Conservation (phyloP, 2,113 vertebrate species). For the Geococcyx californianus region DNA sequence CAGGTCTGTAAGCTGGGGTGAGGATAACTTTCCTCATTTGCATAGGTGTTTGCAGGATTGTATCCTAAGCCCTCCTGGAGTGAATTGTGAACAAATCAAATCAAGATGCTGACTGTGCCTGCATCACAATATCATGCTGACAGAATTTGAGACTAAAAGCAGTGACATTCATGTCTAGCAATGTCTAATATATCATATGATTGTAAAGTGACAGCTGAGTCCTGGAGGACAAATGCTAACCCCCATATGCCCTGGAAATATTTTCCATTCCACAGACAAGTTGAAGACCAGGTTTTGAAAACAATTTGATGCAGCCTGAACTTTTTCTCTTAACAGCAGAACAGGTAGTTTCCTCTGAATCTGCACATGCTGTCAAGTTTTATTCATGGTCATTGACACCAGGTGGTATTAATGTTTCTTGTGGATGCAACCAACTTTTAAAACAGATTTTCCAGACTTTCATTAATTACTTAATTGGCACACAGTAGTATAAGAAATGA, state of each 20-base stretch:
- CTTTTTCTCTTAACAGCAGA: neutral
- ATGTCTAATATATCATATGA: neutral
- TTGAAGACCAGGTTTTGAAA: constrained; percentile 12
- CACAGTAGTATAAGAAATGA: neutral
- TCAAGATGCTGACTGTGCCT: neutral
- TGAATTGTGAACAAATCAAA: neutral
- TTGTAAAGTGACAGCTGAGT: constrained; percentile 20
- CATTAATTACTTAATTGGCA: constrained; percentile 22
- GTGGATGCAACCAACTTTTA: neutral
- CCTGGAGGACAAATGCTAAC: neutral
- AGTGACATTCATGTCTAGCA: neutral
- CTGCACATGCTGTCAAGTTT: constrained; percentile 8
- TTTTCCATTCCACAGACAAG: neutral
- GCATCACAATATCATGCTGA: neutral
- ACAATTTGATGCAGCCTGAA: neutral
- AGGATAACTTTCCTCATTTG: neutral
- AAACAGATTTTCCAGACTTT: constrained; percentile 16
- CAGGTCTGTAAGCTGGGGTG: neutral
- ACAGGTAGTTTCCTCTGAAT: neutral
- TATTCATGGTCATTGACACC: neutral
- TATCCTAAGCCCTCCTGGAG: neutral
- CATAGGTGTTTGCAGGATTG: neutral
- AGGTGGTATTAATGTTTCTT: neutral
- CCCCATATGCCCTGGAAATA: neutral
- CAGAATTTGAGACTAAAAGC: constrained; percentile 31